Evolutionary conservation across 2,113 vertebrate genomes (phyloP).

Genomic region (Myiagra hebetior): DNA sequence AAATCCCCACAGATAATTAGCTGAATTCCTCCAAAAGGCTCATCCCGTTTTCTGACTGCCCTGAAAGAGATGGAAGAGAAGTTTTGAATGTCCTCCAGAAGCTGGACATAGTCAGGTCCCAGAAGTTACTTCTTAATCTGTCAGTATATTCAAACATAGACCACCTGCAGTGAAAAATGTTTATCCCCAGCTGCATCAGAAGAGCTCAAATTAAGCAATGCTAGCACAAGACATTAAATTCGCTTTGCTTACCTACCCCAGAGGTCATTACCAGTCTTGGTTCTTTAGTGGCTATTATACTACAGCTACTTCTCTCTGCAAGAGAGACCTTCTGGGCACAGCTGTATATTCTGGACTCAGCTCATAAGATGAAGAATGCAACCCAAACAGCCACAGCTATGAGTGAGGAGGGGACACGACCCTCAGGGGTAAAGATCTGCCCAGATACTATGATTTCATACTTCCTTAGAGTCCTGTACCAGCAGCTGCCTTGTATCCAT

Average conservation of each 20-base stretch:
- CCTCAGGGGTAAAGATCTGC: background rate
- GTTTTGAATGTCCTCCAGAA: background rate
- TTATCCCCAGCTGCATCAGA: background rate
- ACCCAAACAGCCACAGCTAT: background rate
- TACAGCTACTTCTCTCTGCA: background rate
- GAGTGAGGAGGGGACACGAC: rapidly evolving
- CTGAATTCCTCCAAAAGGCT: slow-evolving; percentile 96
- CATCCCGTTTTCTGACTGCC: slow-evolving; percentile 81
- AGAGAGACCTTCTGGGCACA: background rate
- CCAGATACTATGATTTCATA: background rate
- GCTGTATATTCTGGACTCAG: background rate
- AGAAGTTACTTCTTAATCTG: background rate
- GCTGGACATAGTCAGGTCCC: background rate
- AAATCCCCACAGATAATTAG: slow-evolving; percentile 95
- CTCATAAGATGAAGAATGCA: background rate
- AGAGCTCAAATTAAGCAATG: background rate
- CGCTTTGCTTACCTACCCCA: background rate
- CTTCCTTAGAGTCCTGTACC: background rate
- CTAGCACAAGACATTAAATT: background rate
- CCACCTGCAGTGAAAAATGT: background rate
- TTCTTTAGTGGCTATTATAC: background rate
- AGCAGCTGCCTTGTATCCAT: background rate
- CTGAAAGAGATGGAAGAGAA: slow-evolving; percentile 55
- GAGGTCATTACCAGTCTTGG: background rate
- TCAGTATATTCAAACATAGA: background rate